These are phyloP conservation scores for Antitype chi DNA, from an alignment of 2,888 invertebrate species.

Conservation along the genomic window DNA sequence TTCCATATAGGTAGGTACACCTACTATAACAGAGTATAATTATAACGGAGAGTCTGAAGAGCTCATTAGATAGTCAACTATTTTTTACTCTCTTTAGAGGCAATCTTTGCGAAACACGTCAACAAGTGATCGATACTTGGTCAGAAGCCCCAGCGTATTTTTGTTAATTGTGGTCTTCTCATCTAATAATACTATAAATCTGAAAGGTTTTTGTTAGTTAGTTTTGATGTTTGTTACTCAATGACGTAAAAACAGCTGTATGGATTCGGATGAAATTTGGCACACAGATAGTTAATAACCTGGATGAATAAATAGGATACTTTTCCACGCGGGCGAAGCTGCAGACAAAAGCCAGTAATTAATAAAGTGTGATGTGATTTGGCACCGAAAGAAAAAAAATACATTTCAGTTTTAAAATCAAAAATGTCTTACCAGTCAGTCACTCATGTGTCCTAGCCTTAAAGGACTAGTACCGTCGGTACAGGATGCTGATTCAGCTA, in stretches of 20 bases:
- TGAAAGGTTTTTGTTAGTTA: too few species aligned
- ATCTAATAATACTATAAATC: not conserved
- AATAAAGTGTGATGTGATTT: not conserved
- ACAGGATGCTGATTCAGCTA: slow-evolving; percentile 71
- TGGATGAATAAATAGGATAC: too few species aligned
- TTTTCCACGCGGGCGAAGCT: too few species aligned
- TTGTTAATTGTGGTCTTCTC: not conserved
- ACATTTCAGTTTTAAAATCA: not conserved
- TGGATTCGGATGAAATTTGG: too few species aligned
- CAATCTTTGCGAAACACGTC: too few species aligned
- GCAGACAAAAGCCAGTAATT: too few species aligned
- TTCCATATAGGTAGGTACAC: not conserved
- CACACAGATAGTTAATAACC: too few species aligned
- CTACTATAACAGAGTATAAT: not conserved
- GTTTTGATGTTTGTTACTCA: too few species aligned
- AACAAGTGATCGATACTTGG: not conserved
- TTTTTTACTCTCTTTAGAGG: not conserved
- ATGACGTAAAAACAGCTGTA: too few species aligned
- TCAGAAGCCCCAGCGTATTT: not conserved
- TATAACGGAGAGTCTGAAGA: not conserved
- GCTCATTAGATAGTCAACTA: too few species aligned
- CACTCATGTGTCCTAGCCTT: slow-evolving; percentile 41
- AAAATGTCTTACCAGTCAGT: not conserved
- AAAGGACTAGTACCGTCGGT: slow-evolving; percentile 47
- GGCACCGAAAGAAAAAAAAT: not conserved